Conservation (phyloP, 2,797 vertebrate species). For the Enteromius viviparus region DNA sequence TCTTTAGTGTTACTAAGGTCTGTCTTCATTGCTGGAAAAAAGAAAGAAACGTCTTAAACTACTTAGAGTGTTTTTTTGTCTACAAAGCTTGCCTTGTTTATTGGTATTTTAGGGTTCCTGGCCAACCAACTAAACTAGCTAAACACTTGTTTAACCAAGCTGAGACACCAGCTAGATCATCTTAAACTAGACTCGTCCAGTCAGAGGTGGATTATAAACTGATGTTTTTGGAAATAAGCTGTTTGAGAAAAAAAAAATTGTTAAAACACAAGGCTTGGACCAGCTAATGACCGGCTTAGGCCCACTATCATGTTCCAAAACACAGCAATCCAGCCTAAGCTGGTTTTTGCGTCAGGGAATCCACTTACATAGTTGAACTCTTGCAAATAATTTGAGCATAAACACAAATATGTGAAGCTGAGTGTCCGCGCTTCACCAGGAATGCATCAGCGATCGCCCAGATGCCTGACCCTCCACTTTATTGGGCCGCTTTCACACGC, state of each 20-base stretch:
- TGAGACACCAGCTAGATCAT: neutral
- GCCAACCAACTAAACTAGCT: neutral
- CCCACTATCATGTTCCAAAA: conserved; percentile 3
- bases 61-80: neutral
- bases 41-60: neutral
- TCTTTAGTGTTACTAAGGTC: conserved; percentile 5
- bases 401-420: conserved; percentile 43
- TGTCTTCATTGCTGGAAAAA: neutral
- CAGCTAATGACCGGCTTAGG: conserved; percentile 17
- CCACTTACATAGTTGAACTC: conserved; percentile 48
- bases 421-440: conserved; percentile 36
- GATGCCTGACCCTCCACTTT: neutral
- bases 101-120: neutral
- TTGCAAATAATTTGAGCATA: conserved; percentile 44
- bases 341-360: conserved; percentile 27
- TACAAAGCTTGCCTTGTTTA: neutral
- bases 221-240: conserved; percentile 41
- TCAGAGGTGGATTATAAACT: neutral
- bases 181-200: neutral
- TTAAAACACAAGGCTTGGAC: conserved; percentile 21
- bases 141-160: neutral
- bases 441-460: conserved; percentile 26
- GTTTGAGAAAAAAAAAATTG: neutral
- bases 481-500: conserved; percentile 35
- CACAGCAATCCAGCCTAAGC: conserved; percentile 24